Evolutionary conservation across 2,888 invertebrate species (phyloP), one percentile per base, ranked within the genome.

Genomic region (Meloe dianella): DNA sequence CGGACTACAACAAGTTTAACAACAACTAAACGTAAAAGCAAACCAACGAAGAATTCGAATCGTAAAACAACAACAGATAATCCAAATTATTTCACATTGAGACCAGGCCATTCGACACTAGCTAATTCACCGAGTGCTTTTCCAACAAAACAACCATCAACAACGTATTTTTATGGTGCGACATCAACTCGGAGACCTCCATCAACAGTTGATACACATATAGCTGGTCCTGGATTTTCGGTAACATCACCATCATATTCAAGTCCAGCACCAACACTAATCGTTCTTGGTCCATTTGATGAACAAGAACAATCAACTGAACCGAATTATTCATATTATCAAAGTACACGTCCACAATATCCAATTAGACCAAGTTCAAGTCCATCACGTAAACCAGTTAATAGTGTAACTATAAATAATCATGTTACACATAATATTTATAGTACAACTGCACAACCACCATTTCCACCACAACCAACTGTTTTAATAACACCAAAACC

Each of bases 401-500:
- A 83, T 58, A 81, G 81, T 61, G 88, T 89, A 0, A 89, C 89
- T 4, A 88, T 89, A 0, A 89, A 89, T 72, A 89, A 89, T 71
- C 86, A 88, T 71, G 87, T 89, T 29, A 86, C 86, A 61, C 87
- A 88, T 9, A 89, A 88, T 14, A 87, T 74, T 83, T 88, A 80
- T 72, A 82, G 80, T 69, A 81, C 79, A 1, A 85, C 87, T 9
- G 87, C 88, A 32, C 84, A 84, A 62, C 89, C 90, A 24, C 54
- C 54, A 54, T 54, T 24, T 12, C 24, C 54, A 24, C 54, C 54
- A 10, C 86, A 87, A 0, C 89, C 90, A 1, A 90, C 90, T 0
- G 85, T 90, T 7, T 84, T 89, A 4, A 91, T 91, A 12, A 91
- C 91, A 3, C 91, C 91, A 3, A 91, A 91, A 79, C 91, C 91